These are phyloP conservation scores for Drosophila ustulata DNA, from an alignment of 2,888 invertebrate species.

Conservation along the genomic window DNA sequence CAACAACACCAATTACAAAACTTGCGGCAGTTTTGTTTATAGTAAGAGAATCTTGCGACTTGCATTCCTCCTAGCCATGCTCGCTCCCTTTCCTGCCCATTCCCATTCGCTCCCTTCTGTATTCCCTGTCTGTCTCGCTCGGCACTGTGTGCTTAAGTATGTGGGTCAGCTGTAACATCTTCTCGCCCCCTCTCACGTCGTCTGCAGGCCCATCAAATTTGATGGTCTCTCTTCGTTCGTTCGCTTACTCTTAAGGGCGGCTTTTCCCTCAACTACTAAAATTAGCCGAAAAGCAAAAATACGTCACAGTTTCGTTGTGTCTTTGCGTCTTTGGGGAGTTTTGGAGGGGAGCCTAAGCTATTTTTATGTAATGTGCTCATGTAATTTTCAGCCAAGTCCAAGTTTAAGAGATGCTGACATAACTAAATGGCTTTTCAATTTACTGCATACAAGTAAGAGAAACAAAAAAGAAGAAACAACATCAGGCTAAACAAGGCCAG, in stretches of 20 bases:
- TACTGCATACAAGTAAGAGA: conserved; percentile 4
- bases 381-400: conserved; percentile 37
- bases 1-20: conserved; percentile 53
- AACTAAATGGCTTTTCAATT: conserved; percentile 55
- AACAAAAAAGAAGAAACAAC: conserved; percentile 2
- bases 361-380: conserved; percentile 51
- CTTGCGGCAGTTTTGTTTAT: conserved; percentile 64
- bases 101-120: conserved; percentile 7
- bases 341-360: conserved; percentile 21
- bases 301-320: conserved; percentile 27
- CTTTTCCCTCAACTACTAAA: conserved; percentile 43
- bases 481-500: conserved; percentile 38
- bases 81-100: conserved; percentile 27
- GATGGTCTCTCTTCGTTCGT: conserved; percentile 30
- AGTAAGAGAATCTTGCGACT: conserved; percentile 42
- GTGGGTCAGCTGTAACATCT: conserved; percentile 66
- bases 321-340: conserved; percentile 3
- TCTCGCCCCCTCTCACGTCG: conserved; percentile 14
- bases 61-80: conserved; percentile 44
- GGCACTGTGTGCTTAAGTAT: conserved; percentile 22
- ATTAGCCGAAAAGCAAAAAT: conserved; percentile 52
- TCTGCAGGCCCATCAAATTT: conserved; percentile 58
- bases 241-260: conserved; percentile 35
- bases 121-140: not conserved
- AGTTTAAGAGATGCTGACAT: conserved; percentile 40